Evolutionary conservation across 2,888 invertebrate species (phyloP), one percentile per base, ranked within the genome.

Genomic region (Amphipyra berbera): DNA sequence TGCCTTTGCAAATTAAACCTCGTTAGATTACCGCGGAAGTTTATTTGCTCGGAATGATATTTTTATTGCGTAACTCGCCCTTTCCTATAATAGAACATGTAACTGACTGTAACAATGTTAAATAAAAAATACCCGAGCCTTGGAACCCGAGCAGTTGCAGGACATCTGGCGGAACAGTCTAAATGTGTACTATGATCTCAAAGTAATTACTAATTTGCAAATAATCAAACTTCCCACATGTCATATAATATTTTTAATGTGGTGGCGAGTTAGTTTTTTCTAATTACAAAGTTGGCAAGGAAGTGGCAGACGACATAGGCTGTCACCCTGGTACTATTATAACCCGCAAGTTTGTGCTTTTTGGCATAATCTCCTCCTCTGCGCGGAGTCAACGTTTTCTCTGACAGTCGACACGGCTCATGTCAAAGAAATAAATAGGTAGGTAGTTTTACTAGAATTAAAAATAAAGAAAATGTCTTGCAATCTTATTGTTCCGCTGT

Each of bases 271-370:
- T 86, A 85, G 86, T 89, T 89, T 86, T 87, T 86, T 90, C 87
- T 92, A 92, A 94, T 93, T 92, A 90, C 90, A 90, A 94, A 93
- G 87, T 95, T 95, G 95, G 94, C 95, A 94, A 89, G 90, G 90
- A 90, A 90, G 89, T 87, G 70, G 83, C 78, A 86, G 84, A 84
- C 85, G 87, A 87, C 89, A 78, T 84, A 88, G 84, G 85, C 89
- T 92, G 94, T 92, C 94, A 91, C 84, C 88, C 89, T 79, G 82
- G 85, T 89, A 86, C 91, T 90, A 91, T 91, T 91, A 88, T 90
- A 90, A 90, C 86, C 85, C 82, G 76, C 79, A 79, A 81, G 78
- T 83, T 77, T 81, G 80, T 82, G 84, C 82, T 86, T 91, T 90
- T 93, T 94, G 94, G 92, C 94, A 92, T 90, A 91, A 86, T 81